Evolutionary conservation across 2,797 vertebrate genomes (phyloP).

Genomic region (Gymnoscopelus braueri): DNA sequence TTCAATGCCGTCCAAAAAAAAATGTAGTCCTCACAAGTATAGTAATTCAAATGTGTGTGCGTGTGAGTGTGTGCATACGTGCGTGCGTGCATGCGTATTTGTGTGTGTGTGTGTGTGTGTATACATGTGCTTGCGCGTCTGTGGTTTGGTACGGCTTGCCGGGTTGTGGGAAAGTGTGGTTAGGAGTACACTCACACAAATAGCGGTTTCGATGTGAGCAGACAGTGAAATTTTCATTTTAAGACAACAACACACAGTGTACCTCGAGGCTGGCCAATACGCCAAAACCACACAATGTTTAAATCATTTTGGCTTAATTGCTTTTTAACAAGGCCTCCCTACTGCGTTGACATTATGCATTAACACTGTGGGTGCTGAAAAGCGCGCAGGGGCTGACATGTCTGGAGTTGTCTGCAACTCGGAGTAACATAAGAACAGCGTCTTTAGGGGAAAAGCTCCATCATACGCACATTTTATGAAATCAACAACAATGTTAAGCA

Average conservation of each 20-base stretch:
- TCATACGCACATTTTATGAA: not conserved
- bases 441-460: conserved; percentile 28
- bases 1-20: too few relatives aligned
- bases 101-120: not conserved
- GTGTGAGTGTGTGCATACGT: not conserved
- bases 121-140: conserved; percentile 62
- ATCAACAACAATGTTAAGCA: not conserved
- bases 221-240: conserved; percentile 83
- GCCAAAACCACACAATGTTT: conserved; percentile 78
- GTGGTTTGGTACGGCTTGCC: conserved; percentile 79
- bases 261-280: conserved; percentile 73
- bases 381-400: conserved; percentile 69
- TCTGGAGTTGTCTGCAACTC: conserved; percentile 64
- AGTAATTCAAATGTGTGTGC: conserved; percentile 1
- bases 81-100: too few relatives aligned
- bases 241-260: conserved; percentile 80
- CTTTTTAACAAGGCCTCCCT: conserved; percentile 83
- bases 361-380: conserved; percentile 80
- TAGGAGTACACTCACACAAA: conserved; percentile 78
- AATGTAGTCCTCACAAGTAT: too few relatives aligned
- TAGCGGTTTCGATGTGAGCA: conserved; percentile 83
- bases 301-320: conserved; percentile 85
- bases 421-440: conserved; percentile 51
- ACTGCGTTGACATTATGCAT: conserved; percentile 81
- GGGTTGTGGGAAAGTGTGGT: conserved; percentile 81